These are phyloP conservation scores for Vultur gryphus DNA, from an alignment of 2,797 vertebrate genomes.

Conservation along the genomic window DNA sequence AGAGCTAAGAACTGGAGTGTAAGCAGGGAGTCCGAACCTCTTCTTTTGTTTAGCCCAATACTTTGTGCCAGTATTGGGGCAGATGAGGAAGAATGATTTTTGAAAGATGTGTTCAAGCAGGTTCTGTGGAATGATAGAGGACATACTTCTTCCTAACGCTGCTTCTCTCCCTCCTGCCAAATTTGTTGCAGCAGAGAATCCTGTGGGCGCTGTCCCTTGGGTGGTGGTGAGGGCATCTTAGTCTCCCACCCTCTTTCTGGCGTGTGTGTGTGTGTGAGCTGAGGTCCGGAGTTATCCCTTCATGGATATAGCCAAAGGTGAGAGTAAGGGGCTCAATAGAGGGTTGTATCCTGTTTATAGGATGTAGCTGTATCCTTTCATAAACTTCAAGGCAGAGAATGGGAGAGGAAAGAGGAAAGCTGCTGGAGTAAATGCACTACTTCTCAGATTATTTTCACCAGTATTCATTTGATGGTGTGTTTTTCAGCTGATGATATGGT, in stretches of 20 bases:
- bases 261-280: not conserved
- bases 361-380: not conserved
- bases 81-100: not conserved
- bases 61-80: not conserved
- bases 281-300: not conserved
- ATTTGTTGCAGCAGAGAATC: not conserved
- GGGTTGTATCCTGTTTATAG: not conserved
- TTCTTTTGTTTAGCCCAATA: not conserved
- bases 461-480: not conserved
- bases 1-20: not conserved
- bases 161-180: not conserved
- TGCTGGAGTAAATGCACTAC: not conserved
- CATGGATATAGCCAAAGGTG: not conserved
- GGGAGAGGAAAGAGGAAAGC: not conserved
- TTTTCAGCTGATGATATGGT: not conserved
- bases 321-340: not conserved
- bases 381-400: not conserved
- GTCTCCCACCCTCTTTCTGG: not conserved
- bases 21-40: not conserved
- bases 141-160: not conserved
- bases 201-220: accelerated
- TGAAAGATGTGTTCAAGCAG: not conserved
- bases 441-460: not conserved
- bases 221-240: not conserved
- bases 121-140: not conserved